A percentile compares a stretch with the other conserved stretches of the same genome.
Conservation (phyloP, 2,113 vertebrate species). For the Phoenicopterus ruber region DNA sequence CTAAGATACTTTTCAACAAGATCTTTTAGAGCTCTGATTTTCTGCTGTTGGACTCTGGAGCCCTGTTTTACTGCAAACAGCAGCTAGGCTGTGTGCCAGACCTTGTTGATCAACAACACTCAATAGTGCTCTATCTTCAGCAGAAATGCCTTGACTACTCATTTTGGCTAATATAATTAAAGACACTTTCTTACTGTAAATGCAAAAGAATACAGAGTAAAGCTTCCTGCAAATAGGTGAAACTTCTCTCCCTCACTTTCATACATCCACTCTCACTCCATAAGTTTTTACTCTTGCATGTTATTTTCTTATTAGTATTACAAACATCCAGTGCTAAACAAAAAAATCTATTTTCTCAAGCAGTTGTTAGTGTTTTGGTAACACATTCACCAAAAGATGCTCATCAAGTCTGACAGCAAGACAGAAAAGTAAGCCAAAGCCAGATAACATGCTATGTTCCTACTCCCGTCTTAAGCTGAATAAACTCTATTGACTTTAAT, state of each 20-base stretch:
- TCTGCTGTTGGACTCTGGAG: background rate
- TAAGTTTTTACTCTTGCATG: background rate
- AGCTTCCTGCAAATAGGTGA: background rate
- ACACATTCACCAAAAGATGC: background rate
- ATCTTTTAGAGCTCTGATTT: background rate
- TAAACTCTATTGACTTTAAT: background rate
- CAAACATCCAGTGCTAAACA: background rate
- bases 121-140: background rate
- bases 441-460: background rate
- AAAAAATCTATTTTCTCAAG: background rate
- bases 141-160: background rate
- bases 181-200: background rate
- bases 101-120: background rate
- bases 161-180: background rate
- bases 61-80: background rate
- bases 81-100: background rate
- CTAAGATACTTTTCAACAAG: background rate
- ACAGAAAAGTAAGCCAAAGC: background rate
- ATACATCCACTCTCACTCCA: background rate
- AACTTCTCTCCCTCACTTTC: background rate
- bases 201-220: background rate
- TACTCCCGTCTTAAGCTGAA: background rate
- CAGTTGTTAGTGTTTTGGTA: background rate
- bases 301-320: background rate
- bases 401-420: background rate